A percentile compares a stretch with the other conserved stretches of the same genome.
phyloP scores from a whole-genome alignment of 1,140 invertebrate genomes.

The Cepaea nemoralis region DNA sequence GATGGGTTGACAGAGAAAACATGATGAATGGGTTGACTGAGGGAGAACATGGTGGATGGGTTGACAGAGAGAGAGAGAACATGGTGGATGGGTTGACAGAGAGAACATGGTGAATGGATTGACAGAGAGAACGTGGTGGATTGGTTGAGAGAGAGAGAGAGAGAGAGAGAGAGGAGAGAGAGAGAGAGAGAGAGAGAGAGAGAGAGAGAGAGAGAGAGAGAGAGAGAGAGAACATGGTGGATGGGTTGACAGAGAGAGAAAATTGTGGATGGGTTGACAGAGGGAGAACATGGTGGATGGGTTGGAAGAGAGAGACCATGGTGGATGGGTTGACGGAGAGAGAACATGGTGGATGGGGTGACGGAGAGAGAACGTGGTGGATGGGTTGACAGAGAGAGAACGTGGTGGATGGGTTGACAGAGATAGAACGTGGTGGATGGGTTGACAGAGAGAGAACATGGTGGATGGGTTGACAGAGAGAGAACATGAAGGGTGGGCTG shows the following conservation, averaged over 20 bases:
- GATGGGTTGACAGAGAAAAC: not conserved
- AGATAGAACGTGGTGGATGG: too few species aligned
- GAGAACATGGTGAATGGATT: not conserved
- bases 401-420: too few species aligned
- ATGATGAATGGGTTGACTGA: not conserved
- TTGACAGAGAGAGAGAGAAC: not conserved
- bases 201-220: not conserved
- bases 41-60: not conserved
- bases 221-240: too few species aligned
- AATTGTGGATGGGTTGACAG: too few species aligned
- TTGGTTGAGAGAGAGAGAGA: not conserved
- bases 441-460: too few species aligned
- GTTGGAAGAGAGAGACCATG: not conserved
- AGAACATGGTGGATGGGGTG: too few species aligned
- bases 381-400: too few species aligned
- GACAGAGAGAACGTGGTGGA: not conserved
- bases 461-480: too few species aligned
- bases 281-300: not conserved
- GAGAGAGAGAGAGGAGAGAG: conserved; percentile 1
- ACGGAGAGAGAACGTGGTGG: too few species aligned
- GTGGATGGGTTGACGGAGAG: not conserved
- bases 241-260: too few species aligned
- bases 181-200: not conserved
- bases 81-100: not conserved
- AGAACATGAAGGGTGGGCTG: too few species aligned